Conservation (phyloP, 2,113 vertebrate genomes). For the Corythornis vintsioides region DNA sequence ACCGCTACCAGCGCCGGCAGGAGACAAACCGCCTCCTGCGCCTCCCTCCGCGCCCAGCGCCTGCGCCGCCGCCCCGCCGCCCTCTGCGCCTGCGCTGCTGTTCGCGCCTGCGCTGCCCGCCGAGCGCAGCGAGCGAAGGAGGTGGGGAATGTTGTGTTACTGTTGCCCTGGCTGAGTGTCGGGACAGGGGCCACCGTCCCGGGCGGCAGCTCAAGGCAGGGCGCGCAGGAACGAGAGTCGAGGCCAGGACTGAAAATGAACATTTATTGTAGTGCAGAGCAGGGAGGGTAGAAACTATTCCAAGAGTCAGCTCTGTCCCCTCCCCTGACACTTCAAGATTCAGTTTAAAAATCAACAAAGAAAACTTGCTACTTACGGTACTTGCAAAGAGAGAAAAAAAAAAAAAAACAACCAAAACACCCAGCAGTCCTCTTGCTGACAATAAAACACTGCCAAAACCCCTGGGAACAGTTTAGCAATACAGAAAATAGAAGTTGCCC, state of each 20-base stretch:
- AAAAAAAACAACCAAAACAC: too few relatives aligned
- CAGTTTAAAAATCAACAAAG: rapidly evolving
- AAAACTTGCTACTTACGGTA: rapidly evolving
- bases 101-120: not conserved
- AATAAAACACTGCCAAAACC: not conserved
- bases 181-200: not conserved
- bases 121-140: not conserved
- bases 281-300: rapidly evolving
- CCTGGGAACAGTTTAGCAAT: rapidly evolving
- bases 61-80: not conserved
- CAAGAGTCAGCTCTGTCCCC: rapidly evolving
- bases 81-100: not conserved
- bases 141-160: too few relatives aligned
- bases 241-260: rapidly evolving
- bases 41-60: not conserved
- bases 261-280: not conserved
- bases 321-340: rapidly evolving
- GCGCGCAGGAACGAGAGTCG: not conserved
- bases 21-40: not conserved
- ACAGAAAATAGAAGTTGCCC: not conserved
- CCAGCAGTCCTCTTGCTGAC: too few relatives aligned
- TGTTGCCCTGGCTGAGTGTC: not conserved
- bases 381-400: not conserved
- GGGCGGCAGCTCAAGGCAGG: not conserved
- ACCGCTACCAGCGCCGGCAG: constrained; percentile 1